Evolutionary conservation across 2,797 vertebrate genomes (phyloP).

Genomic region (Mormyrops attenuatus): DNA sequence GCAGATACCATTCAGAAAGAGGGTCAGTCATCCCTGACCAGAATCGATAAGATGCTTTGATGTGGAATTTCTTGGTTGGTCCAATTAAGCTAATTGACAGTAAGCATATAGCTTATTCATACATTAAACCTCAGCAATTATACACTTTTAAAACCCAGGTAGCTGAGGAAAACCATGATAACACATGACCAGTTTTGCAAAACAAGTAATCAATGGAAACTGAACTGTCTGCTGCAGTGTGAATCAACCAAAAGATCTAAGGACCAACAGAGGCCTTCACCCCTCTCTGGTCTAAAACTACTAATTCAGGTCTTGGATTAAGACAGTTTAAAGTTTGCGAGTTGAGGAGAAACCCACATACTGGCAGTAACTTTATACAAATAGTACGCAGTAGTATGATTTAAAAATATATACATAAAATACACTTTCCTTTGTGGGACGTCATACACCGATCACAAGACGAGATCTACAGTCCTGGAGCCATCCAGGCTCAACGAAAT

Average conservation of each 20-base stretch:
- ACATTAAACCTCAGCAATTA: not conserved
- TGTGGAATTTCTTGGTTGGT: not conserved
- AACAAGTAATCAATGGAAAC: not conserved
- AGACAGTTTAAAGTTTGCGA: not conserved
- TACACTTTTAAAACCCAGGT: not conserved
- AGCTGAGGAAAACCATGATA: not conserved
- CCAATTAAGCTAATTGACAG: not conserved
- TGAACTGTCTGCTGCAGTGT: not conserved
- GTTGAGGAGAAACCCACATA: not conserved
- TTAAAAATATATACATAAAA: not conserved
- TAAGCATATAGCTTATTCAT: not conserved
- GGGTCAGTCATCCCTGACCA: not conserved
- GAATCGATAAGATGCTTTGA: not conserved
- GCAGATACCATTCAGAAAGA: not conserved
- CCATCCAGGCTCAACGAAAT: not conserved
- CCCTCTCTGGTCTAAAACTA: not conserved
- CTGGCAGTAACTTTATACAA: not conserved
- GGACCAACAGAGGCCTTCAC: not conserved
- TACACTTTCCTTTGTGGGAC: not conserved
- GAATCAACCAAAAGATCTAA: not conserved
- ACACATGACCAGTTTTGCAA: not conserved
- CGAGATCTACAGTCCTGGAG: not conserved
- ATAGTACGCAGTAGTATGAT: not conserved
- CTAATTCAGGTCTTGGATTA: not conserved
- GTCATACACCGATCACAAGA: not conserved